These are phyloP conservation scores for Melanotaenia nigrans DNA, from an alignment of 2,797 vertebrate genomes.

Conservation along the genomic window DNA sequence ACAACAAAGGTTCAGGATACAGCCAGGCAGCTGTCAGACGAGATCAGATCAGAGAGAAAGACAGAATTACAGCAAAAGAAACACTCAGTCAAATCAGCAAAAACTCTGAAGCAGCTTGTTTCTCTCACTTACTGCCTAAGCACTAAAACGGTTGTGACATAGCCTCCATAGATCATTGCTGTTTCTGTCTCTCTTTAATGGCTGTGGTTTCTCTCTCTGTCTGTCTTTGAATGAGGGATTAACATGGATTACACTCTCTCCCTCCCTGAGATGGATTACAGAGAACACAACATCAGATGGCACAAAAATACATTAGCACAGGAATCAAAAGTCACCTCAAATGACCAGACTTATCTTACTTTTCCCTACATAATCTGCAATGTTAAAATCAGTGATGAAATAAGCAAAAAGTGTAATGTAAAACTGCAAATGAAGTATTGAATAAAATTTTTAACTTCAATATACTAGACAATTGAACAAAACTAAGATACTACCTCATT, in stretches of 20 bases:
- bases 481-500: background rate
- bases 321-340: constrained; percentile 70
- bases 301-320: constrained; percentile 59
- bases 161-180: constrained; percentile 50
- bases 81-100: constrained; percentile 19
- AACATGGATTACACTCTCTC: constrained; percentile 79
- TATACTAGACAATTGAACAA: background rate
- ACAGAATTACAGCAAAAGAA: constrained; percentile 65
- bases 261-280: constrained; percentile 82
- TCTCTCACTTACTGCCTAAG: constrained; percentile 25
- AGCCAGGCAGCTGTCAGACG: constrained; percentile 79
- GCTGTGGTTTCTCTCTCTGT: constrained; percentile 45
- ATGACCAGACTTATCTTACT: constrained; percentile 9
- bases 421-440: background rate
- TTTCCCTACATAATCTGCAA: background rate
- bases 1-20: constrained; percentile 70
- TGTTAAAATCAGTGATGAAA: background rate
- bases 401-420: background rate
- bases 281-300: constrained; percentile 66
- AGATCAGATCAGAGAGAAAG: constrained; percentile 66
- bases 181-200: constrained; percentile 54
- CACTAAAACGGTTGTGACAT: constrained; percentile 31
- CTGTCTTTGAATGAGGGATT: constrained; percentile 76
- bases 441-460: background rate
- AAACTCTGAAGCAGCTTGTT: constrained; percentile 6